phyloP scores from a whole-genome alignment of 2,797 vertebrate species.

The Myoxocephalus aenaeus region DNA sequence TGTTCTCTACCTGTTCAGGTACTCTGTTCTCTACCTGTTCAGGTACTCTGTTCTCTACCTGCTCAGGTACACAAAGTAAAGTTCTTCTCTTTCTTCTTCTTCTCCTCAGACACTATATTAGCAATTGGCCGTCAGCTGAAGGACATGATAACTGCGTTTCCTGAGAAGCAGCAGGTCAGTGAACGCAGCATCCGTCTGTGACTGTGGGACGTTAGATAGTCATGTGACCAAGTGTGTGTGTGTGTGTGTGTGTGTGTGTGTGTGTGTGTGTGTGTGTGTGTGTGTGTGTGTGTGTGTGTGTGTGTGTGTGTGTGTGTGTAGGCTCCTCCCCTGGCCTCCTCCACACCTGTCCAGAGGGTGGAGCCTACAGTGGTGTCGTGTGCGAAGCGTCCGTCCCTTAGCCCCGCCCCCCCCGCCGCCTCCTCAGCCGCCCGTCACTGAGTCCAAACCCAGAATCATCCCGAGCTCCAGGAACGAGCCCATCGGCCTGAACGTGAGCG shows the following conservation, averaged over 20 bases:
- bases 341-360: slow-evolving; percentile 83
- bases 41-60: no score
- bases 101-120: slow-evolving; percentile 76
- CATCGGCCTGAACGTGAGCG: slow-evolving; percentile 90
- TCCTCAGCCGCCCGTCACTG: slow-evolving; percentile 36
- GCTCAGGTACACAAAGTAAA: neutral
- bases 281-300: no score
- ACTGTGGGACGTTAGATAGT: neutral
- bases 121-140: slow-evolving; percentile 73
- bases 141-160: slow-evolving; percentile 75
- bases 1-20: no score
- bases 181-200: neutral
- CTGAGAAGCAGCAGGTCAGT: slow-evolving; percentile 85
- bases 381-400: slow-evolving; percentile 45
- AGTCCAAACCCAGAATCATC: slow-evolving; percentile 82
- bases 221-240: no score
- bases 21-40: no score
- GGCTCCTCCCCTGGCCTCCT: slow-evolving; percentile 73
- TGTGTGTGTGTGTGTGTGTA: slow-evolving; percentile 1
- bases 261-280: no score
- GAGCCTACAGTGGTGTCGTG: slow-evolving; percentile 77
- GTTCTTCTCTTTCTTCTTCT: neutral
- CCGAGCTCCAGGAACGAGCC: slow-evolving; percentile 89
- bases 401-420: slow-evolving; percentile 4
- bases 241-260: no score